Percentiles rank a stretch among this genome's conserved stretches.
phyloP scores from a whole-genome alignment of 2,888 invertebrate species.

The Hydrotaea diabolus region DNA sequence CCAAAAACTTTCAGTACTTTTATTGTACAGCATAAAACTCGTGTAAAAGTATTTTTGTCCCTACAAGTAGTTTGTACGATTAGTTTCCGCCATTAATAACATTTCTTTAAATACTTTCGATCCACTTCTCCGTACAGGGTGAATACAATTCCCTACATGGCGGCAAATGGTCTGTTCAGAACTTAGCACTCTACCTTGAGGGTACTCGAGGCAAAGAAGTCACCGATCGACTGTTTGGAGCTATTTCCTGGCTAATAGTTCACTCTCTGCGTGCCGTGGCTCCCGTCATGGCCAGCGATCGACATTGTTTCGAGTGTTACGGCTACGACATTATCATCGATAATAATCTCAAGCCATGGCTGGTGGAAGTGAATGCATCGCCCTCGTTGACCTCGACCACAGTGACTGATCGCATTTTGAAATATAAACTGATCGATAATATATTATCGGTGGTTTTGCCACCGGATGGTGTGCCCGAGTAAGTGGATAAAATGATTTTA shows the following conservation, averaged over 20 bases:
- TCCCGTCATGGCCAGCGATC: constrained; percentile 95
- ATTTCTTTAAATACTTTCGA: too few relatives aligned
- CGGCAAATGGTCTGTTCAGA: constrained; percentile 96
- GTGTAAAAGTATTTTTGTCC: too few relatives aligned
- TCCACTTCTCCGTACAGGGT: constrained; percentile 79
- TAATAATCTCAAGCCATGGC: constrained; percentile 95
- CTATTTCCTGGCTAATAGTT: constrained; percentile 94
- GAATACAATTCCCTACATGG: constrained; percentile 97
- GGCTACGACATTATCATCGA: constrained; percentile 98
- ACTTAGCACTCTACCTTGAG: constrained; percentile 93
- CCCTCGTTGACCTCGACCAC: constrained; percentile 97
- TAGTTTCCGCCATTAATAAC: too few relatives aligned
- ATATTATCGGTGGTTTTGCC: constrained; percentile 94
- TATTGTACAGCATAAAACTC: too few relatives aligned
- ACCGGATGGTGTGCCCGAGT: constrained; percentile 92
- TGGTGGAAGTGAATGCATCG: constrained; percentile 96
- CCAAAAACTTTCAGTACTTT: too few relatives aligned
- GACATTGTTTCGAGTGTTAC: constrained; percentile 90
- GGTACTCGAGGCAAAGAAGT: constrained; percentile 94
- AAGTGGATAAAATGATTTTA: too few relatives aligned
- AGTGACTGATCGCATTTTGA: constrained; percentile 94
- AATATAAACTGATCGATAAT: constrained; percentile 96
- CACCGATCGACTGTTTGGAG: constrained; percentile 93
- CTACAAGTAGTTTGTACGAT: too few relatives aligned
- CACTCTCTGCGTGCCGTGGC: constrained; percentile 96